Evolutionary conservation across 1,140 invertebrate genomes (phyloP), one percentile per base, ranked within the genome.

Genomic region (Drosophila obscura): DNA sequence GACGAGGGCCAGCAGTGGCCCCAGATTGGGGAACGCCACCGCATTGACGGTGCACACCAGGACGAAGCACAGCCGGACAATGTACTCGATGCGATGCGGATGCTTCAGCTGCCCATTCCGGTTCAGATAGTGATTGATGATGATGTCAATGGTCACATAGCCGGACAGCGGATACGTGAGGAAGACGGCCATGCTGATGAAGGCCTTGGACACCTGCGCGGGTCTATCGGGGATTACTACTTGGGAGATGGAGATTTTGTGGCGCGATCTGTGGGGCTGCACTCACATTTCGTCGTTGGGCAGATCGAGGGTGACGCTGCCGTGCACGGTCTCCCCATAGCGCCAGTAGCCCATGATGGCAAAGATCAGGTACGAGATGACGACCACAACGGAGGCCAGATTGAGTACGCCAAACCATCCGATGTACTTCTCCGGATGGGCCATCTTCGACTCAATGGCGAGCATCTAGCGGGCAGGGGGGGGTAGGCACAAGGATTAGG

Each of bases 281-380:
- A 57, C 79, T 63, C 9, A 82, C 80, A 44, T n/a, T 44, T 81
- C 69, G 0, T 58, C 6, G 7, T n/a, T 1, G 4, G 79, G 64
- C 28, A 82, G 13, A 19, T 81, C 77, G 0, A 82, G 44, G 2
- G 68, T 58, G 7, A 77, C 13, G 43, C 45, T 56, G 15, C 39
- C 59, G 0, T 9, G 8, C 2, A 66, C 24, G 0, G 11, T 2
- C 0, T 52, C 16, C 7, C 80, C 80, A 41, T 60, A 82, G 0
- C 65, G 59, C 80, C 80, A 82, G 31, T 63, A 82, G 2, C 80
- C 80, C n/a, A 77, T 35, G 2, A 81, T 16, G 0, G 78, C 80
- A 11, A 82, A 73, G 4, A 41, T 1, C 0, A 35, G 2, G 41
- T 77, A 58, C 0, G 63, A 57, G 4, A 66, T 0, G 1, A 62